Base-by-base conservation (phyloP, 2,888 invertebrate genomes). In the Ormyrus labotus region DNA sequence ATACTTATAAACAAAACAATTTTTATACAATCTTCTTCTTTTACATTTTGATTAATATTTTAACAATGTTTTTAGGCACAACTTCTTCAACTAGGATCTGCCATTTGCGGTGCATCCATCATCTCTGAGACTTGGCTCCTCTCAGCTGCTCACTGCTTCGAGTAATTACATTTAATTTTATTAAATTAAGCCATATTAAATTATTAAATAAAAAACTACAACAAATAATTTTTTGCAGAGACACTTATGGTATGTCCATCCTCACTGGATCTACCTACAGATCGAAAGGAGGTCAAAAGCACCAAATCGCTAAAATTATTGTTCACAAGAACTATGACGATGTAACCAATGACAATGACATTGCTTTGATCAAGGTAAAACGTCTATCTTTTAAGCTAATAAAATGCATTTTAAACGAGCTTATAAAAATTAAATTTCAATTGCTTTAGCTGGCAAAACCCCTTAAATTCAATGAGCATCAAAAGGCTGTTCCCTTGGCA, bases 81-180 rank as follows among this genome's bases (percentile, higher is more conserved):
- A 55, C 57, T 82, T 47, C 47, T 82, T 57, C 82, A 80, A 65
- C 34, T 68, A 50, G 82, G 82, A 53, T 11, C 47, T 2, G 34
- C 71, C 5, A 80, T 82, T 19, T 82, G 82, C 50, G 82, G 82
- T n/a, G 82, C 78, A 6, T 45, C 78, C 1, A 82, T 82, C 5
- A 75, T 82, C n/a, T 81, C 80, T 51, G 73, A 78, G 19, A 48
- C 64, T 13, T 82, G 82, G 82, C 72, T 82, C 7, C 13, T 81
- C 7, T 75, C 80, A 5, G 82, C 82, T 11, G 82, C 78, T 48
- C 82, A 82, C 11, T 82, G 82, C 55, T 78, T 82, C 58, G 72
- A 68, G 82, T 82, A 10, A 72, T 78, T 72, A 51, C 13, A 61
- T 34, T 71, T 68, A 45, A 34, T 34, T 34, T 34, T 34, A 34